Evolutionary conservation across 2,888 invertebrate species (phyloP), one percentile per base, ranked within the genome.

Genomic region (Alloscopus bannaensis): DNA sequence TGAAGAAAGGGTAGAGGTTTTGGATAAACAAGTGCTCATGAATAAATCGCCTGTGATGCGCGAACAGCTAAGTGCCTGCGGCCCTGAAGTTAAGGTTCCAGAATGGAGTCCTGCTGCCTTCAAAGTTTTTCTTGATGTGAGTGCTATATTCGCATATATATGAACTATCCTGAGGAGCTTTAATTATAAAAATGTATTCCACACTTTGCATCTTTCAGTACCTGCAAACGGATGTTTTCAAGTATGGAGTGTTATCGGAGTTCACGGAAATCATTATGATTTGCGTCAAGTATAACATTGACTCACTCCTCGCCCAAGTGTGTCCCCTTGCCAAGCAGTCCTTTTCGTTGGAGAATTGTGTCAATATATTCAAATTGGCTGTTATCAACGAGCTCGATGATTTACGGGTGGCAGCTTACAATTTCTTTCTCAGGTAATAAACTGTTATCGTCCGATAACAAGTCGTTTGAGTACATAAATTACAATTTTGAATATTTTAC

Each of bases 341-440:
- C 18, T 24, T 81, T 13, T 45, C 71, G 0, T 42, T 81, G 6
- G 72, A 81, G 11, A 81, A 81, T 42, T 77, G 81, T 20, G 71
- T 81, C 0, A 50, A 81, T 18, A 36, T 78, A n/a, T 77, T 78
- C 45, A 18, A 20, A 0, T 22, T 77, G 11, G 73, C 20, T 4
- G 55, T 68, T 13, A 28, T 36, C 0, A 52, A 81, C 22, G 81
- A 81, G 20, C 2, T 81, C 1, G 64, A 72, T 4, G 81, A 81
- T n/a, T 47, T 81, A 16, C 60, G 77, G 28, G 28, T 50, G 1
- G 42, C 64, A 3, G 36, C 81, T 2, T 77, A 72, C 40, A 40
- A 55, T 2, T 81, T 55, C 47, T 65, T 81, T 26, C 11, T 77
- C 0, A 62, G 71, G 80, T 76, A 1, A 50, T 26, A n/a, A n/a